Percentiles rank a stretch among this genome's conserved stretches.
Conservation (phyloP, 1,140 invertebrate species). For the Sitobion miscanthi region DNA sequence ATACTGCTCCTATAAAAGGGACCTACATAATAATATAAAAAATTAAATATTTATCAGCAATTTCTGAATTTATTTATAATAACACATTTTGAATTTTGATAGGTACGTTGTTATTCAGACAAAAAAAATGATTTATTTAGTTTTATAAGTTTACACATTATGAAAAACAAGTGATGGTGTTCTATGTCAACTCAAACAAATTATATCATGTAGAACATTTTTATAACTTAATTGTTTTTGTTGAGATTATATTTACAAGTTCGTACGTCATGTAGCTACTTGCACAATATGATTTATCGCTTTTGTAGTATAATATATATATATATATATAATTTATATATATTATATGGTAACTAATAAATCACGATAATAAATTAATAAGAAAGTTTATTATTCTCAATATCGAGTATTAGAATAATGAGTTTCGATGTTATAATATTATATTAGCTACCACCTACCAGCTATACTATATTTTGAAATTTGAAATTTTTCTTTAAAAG, state of each 20-base stretch:
- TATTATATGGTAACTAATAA: not conserved
- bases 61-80: not conserved
- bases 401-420: not conserved
- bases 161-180: not conserved
- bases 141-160: not conserved
- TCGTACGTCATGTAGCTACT: not conserved
- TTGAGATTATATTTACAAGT: not conserved
- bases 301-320: too few species aligned
- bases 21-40: not conserved
- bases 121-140: not conserved
- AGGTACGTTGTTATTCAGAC: not conserved
- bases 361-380: not conserved
- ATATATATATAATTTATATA: too few species aligned
- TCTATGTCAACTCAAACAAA: not conserved
- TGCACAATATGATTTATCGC: too few species aligned
- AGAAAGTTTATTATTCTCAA: not conserved
- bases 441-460: too few species aligned
- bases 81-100: not conserved
- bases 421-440: not conserved
- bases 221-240: not conserved
- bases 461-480: not conserved
- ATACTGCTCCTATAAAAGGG: not conserved
- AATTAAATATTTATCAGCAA: not conserved
- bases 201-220: not conserved
- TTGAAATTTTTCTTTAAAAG: not conserved